Percentiles rank a stretch among this genome's conserved stretches.
phyloP scores from a whole-genome alignment of 2,113 vertebrate genomes.

The Charadrius vociferus region DNA sequence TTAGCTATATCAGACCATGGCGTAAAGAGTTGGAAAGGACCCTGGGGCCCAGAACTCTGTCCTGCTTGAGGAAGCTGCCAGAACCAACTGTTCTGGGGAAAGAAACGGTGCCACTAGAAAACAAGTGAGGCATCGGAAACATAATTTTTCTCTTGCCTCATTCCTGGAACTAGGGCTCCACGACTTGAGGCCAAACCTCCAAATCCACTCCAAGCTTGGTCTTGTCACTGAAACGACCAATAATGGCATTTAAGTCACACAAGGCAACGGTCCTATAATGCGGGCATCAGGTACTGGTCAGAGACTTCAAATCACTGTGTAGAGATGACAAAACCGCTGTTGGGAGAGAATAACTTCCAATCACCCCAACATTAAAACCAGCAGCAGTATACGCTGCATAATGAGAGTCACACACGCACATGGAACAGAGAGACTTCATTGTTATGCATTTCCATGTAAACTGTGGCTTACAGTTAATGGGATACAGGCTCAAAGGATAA shows the following conservation, averaged over 20 bases:
- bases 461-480: background rate
- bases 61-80: background rate
- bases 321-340: background rate
- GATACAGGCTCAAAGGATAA: constrained; percentile 17
- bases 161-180: background rate
- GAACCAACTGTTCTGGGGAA: background rate
- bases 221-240: background rate
- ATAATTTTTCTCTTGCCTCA: background rate
- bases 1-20: background rate
- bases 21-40: background rate
- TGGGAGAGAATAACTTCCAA: background rate
- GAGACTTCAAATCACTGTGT: background rate
- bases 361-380: background rate
- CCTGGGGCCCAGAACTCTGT: background rate
- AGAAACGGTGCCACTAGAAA: background rate
- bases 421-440: background rate
- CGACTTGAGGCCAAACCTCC: background rate
- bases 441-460: constrained; percentile 39
- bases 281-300: background rate
- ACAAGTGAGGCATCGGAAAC: background rate
- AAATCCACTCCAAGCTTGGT: background rate
- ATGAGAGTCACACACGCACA: background rate
- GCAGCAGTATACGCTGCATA: background rate
- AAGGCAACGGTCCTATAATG: background rate
- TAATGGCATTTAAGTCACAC: background rate